These are phyloP conservation scores for Dicentrarchus labrax DNA, from an alignment of 2,113 vertebrate species.

Conservation along the genomic window DNA sequence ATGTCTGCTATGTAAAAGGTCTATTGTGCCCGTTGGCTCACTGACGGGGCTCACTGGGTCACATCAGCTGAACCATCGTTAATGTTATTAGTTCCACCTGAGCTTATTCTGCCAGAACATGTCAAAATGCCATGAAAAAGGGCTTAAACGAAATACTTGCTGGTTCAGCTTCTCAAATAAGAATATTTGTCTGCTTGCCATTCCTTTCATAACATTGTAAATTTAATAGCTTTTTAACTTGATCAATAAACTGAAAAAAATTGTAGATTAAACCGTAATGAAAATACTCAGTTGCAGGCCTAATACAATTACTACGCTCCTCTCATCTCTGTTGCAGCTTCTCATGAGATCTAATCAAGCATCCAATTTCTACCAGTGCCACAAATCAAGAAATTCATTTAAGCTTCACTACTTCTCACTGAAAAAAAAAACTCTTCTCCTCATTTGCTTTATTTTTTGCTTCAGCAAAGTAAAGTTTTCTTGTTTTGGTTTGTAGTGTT, in stretches of 20 bases:
- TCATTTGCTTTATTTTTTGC: background rate
- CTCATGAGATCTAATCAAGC: conserved; percentile 45
- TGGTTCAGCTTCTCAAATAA: background rate
- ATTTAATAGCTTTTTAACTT: background rate
- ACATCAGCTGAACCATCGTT: background rate
- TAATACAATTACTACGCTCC: conserved; percentile 22
- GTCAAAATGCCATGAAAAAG: background rate
- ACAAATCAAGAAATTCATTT: conserved; percentile 39
- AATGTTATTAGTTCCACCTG: background rate
- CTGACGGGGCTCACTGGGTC: background rate
- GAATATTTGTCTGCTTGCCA: background rate
- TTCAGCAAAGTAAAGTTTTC: background rate
- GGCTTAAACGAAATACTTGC: background rate
- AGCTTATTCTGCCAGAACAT: background rate
- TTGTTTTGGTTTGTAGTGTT: conserved; percentile 3
- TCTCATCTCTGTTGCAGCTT: conserved; percentile 16
- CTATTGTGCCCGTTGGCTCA: background rate
- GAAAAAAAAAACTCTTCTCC: conserved; percentile 13
- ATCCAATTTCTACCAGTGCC: conserved; percentile 29
- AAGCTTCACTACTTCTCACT: conserved; percentile 11
- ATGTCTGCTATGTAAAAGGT: background rate
- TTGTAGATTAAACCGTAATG: background rate
- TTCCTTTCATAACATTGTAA: background rate
- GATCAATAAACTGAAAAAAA: conserved; percentile 12
- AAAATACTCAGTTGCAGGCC: conserved; percentile 12